Percentiles rank a stretch among this genome's conserved stretches.
Conservation (phyloP, 92 coral and sea anemone genomes). For the Epizoanthus rinbou region DNA sequence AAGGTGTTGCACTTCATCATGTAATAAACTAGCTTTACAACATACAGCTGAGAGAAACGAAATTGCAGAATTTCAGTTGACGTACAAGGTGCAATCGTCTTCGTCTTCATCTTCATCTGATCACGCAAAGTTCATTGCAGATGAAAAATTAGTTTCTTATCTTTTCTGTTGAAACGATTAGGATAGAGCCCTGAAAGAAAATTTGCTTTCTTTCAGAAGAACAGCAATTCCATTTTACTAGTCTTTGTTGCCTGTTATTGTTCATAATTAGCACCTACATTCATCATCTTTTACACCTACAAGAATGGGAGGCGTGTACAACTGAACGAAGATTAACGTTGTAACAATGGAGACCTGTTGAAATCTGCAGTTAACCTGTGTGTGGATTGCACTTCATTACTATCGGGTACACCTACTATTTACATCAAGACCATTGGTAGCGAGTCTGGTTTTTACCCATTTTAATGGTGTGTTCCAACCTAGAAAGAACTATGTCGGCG, state of each 20-base stretch:
- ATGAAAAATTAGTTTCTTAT: conserved; percentile 5
- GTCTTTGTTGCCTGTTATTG: conserved; percentile 10
- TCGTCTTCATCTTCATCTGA: conserved; percentile 9
- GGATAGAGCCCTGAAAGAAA: conserved; percentile 22
- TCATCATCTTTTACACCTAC: conserved; percentile 35
- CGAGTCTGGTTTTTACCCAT: no score
- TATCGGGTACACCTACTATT: conserved; percentile 9
- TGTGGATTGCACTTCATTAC: conserved; percentile 13
- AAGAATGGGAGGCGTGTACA: conserved; percentile 27
- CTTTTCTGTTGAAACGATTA: not conserved
- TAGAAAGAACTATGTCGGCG: no score
- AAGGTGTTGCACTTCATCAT: not conserved
- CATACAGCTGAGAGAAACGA: conserved; percentile 7
- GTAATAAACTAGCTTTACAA: not conserved
- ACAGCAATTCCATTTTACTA: conserved; percentile 5
- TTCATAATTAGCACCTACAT: conserved; percentile 30
- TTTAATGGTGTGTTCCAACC: no score
- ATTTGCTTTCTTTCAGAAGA: conserved; percentile 21
- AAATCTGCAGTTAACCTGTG: conserved; percentile 28
- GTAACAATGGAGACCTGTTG: conserved; percentile 28
- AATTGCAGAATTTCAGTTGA: not conserved
- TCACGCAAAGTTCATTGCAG: conserved; percentile 5
- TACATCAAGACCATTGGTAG: not conserved
- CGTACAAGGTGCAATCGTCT: not conserved
- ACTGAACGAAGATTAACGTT: conserved; percentile 15